Percentiles rank a stretch among this genome's conserved stretches.
Evolutionary conservation across 1,140 invertebrate species (phyloP).

Genomic region (Triops cancriformis): DNA sequence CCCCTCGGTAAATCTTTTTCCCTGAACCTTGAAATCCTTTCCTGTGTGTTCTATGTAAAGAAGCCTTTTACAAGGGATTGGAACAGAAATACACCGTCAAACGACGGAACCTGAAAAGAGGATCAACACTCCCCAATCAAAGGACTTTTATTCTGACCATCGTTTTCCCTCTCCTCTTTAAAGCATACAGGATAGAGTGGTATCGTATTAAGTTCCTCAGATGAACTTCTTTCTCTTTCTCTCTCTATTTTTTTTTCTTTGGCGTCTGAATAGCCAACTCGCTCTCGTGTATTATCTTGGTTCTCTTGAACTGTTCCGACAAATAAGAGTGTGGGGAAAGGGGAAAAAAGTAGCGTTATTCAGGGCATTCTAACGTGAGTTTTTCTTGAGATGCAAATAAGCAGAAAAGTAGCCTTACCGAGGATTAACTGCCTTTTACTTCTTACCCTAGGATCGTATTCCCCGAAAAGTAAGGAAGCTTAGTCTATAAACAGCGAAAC

Average conservation of each 20-base stretch:
- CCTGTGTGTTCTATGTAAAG: background rate
- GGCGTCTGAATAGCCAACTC: too few relatives aligned
- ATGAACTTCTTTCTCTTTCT: slow-evolving; percentile 1
- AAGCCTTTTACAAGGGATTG: background rate
- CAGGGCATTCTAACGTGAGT: too few relatives aligned
- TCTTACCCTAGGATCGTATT: background rate
- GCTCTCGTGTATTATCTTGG: too few relatives aligned
- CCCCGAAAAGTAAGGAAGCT: background rate
- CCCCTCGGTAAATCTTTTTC: background rate
- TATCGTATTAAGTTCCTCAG: background rate
- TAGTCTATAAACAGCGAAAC: background rate
- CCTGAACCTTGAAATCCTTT: background rate
- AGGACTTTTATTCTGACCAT: background rate
- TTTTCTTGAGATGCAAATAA: background rate
- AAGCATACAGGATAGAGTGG: background rate
- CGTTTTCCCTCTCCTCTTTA: background rate
- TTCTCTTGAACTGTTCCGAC: background rate
- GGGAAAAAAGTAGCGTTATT: too few relatives aligned
- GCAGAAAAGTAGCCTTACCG: background rate
- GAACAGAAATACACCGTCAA: background rate
- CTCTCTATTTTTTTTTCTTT: background rate
- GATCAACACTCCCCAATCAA: slow-evolving; percentile 10
- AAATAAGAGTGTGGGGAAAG: background rate
- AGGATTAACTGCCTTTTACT: background rate
- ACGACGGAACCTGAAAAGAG: background rate